Evolutionary conservation across 2,888 invertebrate genomes (phyloP).

Genomic region (Heliconius charithonia): DNA sequence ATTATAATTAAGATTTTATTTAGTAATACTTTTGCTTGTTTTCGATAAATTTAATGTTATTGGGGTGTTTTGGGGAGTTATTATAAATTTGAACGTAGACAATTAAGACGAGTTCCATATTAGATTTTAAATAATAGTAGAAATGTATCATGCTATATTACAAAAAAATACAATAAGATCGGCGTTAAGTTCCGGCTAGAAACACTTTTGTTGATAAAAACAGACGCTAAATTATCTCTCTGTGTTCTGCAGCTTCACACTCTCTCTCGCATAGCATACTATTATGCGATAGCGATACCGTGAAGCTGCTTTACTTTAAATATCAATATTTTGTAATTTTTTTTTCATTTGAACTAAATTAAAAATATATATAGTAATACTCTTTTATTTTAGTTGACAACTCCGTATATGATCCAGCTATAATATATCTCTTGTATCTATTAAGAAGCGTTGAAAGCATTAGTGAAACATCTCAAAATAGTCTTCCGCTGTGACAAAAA

Average conservation of each 20-base stretch:
- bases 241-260: neutral
- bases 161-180: too few relatives aligned
- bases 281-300: too few relatives aligned
- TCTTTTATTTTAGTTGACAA: neutral
- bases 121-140: neutral
- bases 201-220: too few relatives aligned
- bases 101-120: neutral
- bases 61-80: conserved; percentile 5
- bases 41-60: conserved; percentile 17
- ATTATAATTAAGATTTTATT: conserved; percentile 15
- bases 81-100: conserved; percentile 6
- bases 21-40: conserved; percentile 20
- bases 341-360: neutral
- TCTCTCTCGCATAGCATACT: too few relatives aligned
- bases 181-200: too few relatives aligned
- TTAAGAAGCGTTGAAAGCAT: conserved; percentile 70
- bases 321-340: neutral
- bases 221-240: too few relatives aligned
- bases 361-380: neutral
- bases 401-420: conserved; percentile 3
- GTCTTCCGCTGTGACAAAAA: conserved; percentile 69
- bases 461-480: conserved; percentile 68
- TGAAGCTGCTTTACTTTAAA: too few relatives aligned
- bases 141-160: neutral
- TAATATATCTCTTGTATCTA: conserved; percentile 62